Evolutionary conservation across 2,113 vertebrate genomes (phyloP).

Genomic region (Clarias batrachus): DNA sequence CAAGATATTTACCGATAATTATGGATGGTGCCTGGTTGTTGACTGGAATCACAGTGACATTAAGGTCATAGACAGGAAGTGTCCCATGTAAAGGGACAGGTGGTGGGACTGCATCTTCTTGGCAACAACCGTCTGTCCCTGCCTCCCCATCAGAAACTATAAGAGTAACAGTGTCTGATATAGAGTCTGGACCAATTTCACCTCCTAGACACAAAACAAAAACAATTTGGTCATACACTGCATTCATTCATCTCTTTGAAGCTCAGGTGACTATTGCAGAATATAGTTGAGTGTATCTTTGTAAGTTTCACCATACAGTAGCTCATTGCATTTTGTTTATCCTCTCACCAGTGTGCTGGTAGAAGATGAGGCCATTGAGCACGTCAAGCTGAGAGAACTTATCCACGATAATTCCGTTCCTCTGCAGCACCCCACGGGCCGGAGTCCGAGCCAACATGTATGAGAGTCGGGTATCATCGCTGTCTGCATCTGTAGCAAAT

Average conservation of each 20-base stretch:
- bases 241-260: neutral
- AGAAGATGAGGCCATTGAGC: conserved; percentile 69
- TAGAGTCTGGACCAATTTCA: conserved; percentile 67
- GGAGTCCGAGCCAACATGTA: conserved; percentile 67
- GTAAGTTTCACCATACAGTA: neutral
- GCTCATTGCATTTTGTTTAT: neutral
- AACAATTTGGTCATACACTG: neutral
- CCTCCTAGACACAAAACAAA: conserved; percentile 57
- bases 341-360: conserved; percentile 65
- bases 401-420: conserved; percentile 59
- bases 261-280: neutral
- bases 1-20: conserved; percentile 53
- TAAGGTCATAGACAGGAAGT: conserved; percentile 75
- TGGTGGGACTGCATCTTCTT: conserved; percentile 62
- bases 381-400: conserved; percentile 73
- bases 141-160: conserved; percentile 71
- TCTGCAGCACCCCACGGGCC: conserved; percentile 60
- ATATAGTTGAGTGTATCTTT: neutral
- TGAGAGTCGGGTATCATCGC: conserved; percentile 62
- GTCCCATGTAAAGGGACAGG: conserved; percentile 63
- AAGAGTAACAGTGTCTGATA: conserved; percentile 62
- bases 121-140: conserved; percentile 63
- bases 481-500: conserved; percentile 69
- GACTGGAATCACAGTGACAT: conserved; percentile 69
- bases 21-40: conserved; percentile 68